phyloP scores from a whole-genome alignment of 1,140 invertebrate species.

The Heliothis virescens region DNA sequence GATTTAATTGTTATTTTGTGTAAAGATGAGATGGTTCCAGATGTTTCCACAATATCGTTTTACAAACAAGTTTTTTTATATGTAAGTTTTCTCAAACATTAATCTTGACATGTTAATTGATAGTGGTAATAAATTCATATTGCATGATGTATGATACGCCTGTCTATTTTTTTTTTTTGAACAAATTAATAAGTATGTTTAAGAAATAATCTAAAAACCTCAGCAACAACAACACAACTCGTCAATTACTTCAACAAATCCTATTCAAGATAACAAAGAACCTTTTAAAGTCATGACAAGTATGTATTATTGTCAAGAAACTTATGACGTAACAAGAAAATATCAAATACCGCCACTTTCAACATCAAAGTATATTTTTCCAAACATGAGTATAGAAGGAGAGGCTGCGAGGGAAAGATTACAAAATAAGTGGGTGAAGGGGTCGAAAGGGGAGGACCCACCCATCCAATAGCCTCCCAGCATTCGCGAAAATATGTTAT shows the following conservation, averaged over 20 bases:
- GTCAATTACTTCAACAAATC: not conserved
- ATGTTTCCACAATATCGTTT: no score
- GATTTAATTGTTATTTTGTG: no score
- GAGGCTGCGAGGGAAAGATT: slow-evolving; percentile 40
- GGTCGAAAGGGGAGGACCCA: not conserved
- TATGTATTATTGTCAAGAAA: slow-evolving; percentile 29
- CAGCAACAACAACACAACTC: not conserved
- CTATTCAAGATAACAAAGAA: slow-evolving; percentile 19
- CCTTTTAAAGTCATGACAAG: slow-evolving; percentile 25
- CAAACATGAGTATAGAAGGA: slow-evolving; percentile 12
- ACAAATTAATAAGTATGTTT: not conserved
- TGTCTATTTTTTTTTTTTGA: not conserved
- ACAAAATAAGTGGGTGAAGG: slow-evolving; percentile 44
- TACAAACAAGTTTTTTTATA: no score
- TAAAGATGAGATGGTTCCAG: no score
- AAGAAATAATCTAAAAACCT: not conserved
- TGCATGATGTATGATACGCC: no score
- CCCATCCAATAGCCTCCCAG: slow-evolving; percentile 17
- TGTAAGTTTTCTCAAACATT: no score
- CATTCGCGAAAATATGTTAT: slow-evolving; percentile 42
- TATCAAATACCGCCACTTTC: slow-evolving; percentile 43
- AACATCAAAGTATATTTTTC: slow-evolving; percentile 48
- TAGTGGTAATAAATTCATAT: no score
- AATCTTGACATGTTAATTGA: no score
- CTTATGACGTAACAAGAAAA: slow-evolving; percentile 42